These are phyloP conservation scores for Eurytoma adleriae DNA, from an alignment of 2,888 invertebrate genomes.

Conservation along the genomic window DNA sequence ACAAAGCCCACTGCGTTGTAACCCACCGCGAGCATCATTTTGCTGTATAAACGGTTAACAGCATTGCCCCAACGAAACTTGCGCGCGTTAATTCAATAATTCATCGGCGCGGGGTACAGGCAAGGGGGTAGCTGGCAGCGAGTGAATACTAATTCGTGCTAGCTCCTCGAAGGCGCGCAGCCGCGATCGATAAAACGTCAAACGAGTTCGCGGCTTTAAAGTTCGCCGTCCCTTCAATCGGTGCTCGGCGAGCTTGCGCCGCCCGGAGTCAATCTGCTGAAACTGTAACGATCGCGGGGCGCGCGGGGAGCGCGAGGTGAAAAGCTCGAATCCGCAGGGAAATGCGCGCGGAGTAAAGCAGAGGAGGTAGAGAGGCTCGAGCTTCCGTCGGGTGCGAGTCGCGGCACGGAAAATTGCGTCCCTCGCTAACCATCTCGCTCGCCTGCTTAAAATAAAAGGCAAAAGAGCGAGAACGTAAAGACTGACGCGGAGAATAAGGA, in stretches of 20 bases:
- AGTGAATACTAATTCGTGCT: background rate
- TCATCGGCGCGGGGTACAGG: background rate
- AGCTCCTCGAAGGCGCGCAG: background rate
- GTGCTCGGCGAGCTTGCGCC: background rate
- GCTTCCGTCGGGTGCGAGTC: background rate
- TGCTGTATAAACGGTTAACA: too few species aligned
- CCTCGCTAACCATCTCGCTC: background rate
- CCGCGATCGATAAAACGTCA: conserved; percentile 15
- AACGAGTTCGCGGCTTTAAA: conserved; percentile 16
- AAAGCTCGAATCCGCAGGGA: conserved; percentile 30
- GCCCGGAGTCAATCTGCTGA: conserved; percentile 34
- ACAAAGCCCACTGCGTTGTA: too few species aligned
- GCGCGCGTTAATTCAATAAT: background rate
- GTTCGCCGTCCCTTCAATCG: conserved; percentile 14
- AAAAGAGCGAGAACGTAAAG: conserved; percentile 4
- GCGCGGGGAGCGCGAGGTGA: background rate
- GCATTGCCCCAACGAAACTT: too few species aligned
- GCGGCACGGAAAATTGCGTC: conserved; percentile 42
- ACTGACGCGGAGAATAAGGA: background rate
- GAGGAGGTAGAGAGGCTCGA: background rate
- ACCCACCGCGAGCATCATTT: too few species aligned
- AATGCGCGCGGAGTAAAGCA: conserved; percentile 4
- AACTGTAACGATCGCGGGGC: conserved; percentile 20
- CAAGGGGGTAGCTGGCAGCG: background rate
- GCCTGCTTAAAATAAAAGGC: conserved; percentile 9